Evolutionary conservation across 1,140 invertebrate genomes (phyloP), one percentile per base, ranked within the genome.

Genomic region (Acromyrmex charruanus): DNA sequence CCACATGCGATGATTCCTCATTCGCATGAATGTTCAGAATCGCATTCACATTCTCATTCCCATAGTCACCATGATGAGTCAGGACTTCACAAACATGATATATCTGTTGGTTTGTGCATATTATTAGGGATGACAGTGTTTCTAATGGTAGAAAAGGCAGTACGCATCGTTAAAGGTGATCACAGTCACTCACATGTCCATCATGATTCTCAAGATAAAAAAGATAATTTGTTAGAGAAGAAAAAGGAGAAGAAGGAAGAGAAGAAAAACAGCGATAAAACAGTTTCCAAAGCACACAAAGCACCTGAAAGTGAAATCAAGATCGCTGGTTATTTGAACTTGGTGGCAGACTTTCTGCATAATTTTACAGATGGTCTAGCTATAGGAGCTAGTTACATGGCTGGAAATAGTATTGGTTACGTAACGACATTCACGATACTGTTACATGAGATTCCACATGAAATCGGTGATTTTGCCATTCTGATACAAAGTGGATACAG

Each of bases 401-500:
- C 98, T 90, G 98, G 99, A 10, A 96, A 97, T 91, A 97, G 95
- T 91, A 96, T 98, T 89, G 98, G 98, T 16, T 96, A 98, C 63
- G 96, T 99, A 7, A 99, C 99, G 7, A 99, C 99, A 25, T 95
- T 99, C 35, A 99, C 98, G 1, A 99, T 99, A 93, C 96, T 99
- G 39, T 95, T 99, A 53, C 99, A 99, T 95, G 99, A 99, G 96
- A 97, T 99, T 87, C 99, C 99, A 71, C 99, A 99, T 96, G 99
- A 99, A 96, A 99, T 99, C 94, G 99, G 99, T 72, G 99, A 99
- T 95, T 99, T 99, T 96, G 99, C 99, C 51, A 99, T 99, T 95
- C 96, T 99, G 28, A 97, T 99, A 75, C 98, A 99, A 95, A 99
- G 98, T 88, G 99, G 99, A 39, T 99, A 98, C 92, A 98, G 97